Percentiles rank a stretch among this genome's conserved stretches.
phyloP scores from a whole-genome alignment of 2,888 invertebrate species.

The Blomia tropicalis region DNA sequence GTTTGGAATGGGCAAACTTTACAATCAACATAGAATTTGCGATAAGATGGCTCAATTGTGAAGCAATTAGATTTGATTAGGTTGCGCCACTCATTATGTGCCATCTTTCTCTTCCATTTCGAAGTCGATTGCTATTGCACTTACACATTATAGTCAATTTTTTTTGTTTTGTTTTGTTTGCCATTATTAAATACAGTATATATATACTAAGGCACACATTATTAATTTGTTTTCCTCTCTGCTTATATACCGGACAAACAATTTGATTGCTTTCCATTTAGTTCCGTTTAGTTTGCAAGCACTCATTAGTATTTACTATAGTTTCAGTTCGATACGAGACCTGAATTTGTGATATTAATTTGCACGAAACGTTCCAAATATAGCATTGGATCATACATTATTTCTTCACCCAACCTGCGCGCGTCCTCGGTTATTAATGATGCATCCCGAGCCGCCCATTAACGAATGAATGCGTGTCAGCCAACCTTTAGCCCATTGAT shows the following conservation, averaged over 20 bases:
- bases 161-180: no score
- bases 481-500: no score
- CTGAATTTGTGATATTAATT: constrained; percentile 3
- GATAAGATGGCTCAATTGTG: no score
- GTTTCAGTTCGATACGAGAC: constrained; percentile 7
- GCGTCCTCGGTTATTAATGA: background rate
- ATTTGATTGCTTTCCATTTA: background rate
- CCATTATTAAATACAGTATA: no score
- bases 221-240: background rate
- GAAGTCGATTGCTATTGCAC: background rate
- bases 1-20: background rate
- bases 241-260: background rate
- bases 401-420: no score
- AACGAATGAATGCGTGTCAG: background rate
- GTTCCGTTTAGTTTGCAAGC: background rate
- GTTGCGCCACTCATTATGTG: no score
- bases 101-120: background rate
- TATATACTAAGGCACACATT: background rate
- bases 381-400: no score
- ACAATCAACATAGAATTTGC: background rate
- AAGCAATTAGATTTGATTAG: no score
- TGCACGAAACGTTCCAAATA: background rate
- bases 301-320: no score
- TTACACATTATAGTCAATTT: background rate
- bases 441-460: background rate